These are phyloP conservation scores for Paguma larvata DNA, from an alignment of 2,797 vertebrate genomes.

Conservation along the genomic window DNA sequence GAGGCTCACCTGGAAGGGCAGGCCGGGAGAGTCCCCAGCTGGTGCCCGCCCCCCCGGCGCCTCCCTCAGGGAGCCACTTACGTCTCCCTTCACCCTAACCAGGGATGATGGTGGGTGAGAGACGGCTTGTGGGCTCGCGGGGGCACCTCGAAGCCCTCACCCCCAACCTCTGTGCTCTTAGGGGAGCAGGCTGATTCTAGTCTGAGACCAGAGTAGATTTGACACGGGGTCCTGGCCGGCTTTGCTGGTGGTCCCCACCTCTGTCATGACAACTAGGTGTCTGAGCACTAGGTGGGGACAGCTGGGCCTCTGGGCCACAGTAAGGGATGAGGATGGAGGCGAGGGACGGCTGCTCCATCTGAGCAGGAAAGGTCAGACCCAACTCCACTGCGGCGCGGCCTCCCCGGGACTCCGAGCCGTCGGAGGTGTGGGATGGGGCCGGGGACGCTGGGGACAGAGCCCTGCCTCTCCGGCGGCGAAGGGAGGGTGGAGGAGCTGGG, in stretches of 20 bases:
- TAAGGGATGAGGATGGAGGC: too few species aligned
- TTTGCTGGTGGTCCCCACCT: neutral
- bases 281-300: neutral
- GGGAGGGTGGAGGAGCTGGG: neutral
- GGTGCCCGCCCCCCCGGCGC: accelerated
- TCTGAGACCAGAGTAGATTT: too few species aligned
- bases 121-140: too few species aligned
- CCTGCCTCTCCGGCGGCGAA: neutral
- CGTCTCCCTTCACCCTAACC: neutral
- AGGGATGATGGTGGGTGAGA: accelerated
- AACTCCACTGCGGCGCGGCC: neutral
- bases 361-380: neutral
- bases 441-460: neutral
- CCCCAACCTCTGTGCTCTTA: accelerated
- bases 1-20: neutral
- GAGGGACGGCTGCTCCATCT: neutral
- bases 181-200: neutral
- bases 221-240: neutral
- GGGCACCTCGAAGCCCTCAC: neutral
- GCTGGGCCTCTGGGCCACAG: neutral
- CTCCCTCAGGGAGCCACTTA: neutral
- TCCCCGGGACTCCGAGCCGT: neutral
- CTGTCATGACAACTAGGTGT: too few species aligned
- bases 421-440: neutral
- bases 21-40: neutral